Conservation (phyloP, 2,797 vertebrate genomes). For the Gallirallus australis region DNA sequence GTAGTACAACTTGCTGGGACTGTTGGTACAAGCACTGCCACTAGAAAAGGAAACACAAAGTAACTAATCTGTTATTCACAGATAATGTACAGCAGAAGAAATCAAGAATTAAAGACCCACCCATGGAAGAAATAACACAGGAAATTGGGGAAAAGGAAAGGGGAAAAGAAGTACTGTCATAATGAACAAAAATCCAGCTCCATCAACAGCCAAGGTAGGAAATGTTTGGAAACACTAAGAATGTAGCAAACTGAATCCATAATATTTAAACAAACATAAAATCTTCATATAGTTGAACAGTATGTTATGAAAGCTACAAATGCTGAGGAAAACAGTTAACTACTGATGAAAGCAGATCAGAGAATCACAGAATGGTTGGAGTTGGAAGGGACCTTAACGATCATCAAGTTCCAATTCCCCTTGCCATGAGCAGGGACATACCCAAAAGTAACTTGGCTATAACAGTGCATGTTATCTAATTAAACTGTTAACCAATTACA, state of each 20-base stretch:
- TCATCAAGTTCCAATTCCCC: no score
- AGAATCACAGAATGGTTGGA: no score
- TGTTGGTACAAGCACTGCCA: background rate
- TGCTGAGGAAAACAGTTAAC: background rate
- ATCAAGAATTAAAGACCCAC: background rate
- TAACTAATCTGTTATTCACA: background rate
- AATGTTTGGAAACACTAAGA: background rate
- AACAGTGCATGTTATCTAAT: background rate
- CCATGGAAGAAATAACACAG: background rate
- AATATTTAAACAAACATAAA: background rate
- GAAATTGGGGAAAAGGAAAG: background rate
- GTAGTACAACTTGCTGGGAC: background rate
- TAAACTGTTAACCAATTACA: background rate
- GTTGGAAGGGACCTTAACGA: no score
- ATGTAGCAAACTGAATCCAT: background rate
- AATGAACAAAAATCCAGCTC: background rate
- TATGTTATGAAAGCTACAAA: background rate
- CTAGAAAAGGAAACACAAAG: background rate
- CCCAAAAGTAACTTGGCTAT: background rate
- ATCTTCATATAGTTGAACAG: background rate
- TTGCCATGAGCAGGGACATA: no score
- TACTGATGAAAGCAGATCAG: background rate
- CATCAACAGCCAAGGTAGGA: background rate
- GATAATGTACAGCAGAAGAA: background rate
- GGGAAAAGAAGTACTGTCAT: background rate